Percentiles rank a stretch among this genome's conserved stretches.
Conservation (phyloP, 2,113 vertebrate genomes). For the Mionectes macconnelli region DNA sequence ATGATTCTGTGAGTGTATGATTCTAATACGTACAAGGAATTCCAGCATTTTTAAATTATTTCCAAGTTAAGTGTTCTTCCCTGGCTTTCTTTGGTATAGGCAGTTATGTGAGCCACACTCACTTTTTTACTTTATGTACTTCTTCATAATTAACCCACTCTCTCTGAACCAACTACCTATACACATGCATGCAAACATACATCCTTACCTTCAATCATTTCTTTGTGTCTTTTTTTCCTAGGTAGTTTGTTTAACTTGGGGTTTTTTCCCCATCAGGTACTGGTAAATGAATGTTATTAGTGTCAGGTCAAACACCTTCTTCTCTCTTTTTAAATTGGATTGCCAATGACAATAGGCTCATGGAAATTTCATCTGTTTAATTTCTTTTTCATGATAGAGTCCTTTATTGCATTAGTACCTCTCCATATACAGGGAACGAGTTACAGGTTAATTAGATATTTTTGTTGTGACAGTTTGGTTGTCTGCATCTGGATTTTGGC, state of each 20-base stretch:
- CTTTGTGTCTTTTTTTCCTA: neutral
- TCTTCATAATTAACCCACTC: neutral
- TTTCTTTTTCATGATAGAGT: conserved; percentile 31
- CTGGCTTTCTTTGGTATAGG: neutral
- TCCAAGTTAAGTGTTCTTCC: neutral
- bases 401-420: conserved; percentile 12
- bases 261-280: neutral
- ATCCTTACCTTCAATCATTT: neutral
- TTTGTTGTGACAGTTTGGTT: conserved; percentile 6
- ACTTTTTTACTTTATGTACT: neutral
- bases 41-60: neutral
- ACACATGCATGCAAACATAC: neutral
- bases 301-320: conserved; percentile 14
- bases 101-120: neutral
- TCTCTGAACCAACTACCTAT: neutral
- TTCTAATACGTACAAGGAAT: neutral
- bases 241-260: neutral
- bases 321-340: conserved; percentile 8
- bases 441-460: conserved; percentile 40
- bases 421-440: neutral
- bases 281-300: conserved; percentile 26
- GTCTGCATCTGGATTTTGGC: conserved; percentile 7
- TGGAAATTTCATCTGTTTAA: conserved; percentile 37
- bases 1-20: neutral
- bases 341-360: conserved; percentile 13